These are phyloP conservation scores for Melinaea marsaeus DNA, from an alignment of 2,888 invertebrate genomes.

Conservation along the genomic window DNA sequence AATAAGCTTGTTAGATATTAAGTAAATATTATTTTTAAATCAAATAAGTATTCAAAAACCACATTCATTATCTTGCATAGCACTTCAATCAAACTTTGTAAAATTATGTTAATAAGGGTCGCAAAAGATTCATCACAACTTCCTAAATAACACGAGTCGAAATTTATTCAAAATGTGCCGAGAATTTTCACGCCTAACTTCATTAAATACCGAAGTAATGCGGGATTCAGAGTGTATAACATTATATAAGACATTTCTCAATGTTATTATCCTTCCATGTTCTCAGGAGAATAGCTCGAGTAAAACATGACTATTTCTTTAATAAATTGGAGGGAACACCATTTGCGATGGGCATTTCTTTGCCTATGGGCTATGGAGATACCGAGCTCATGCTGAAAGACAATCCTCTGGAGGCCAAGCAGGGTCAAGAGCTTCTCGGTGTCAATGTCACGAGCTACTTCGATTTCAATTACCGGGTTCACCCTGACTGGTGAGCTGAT, in stretches of 20 bases:
- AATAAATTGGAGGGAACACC: conserved; percentile 89
- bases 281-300: conserved; percentile 83
- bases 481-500: conserved; percentile 86
- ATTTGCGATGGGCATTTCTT: conserved; percentile 90
- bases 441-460: conserved; percentile 86
- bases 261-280: conserved; percentile 12
- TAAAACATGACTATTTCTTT: conserved; percentile 89
- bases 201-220: not conserved
- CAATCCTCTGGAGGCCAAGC: conserved; percentile 84
- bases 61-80: not conserved
- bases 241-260: not conserved
- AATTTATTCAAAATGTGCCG: not conserved
- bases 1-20: no score
- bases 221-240: not conserved
- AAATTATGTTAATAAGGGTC: not conserved
- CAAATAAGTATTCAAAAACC: not conserved
- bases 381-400: conserved; percentile 87
- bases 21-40: no score
- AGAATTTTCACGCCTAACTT: not conserved
- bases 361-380: conserved; percentile 89
- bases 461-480: conserved; percentile 86
- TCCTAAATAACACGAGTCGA: no score
- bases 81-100: not conserved
- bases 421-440: conserved; percentile 80
- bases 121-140: no score